These are phyloP conservation scores for Pseudomyrmex dendroicus DNA, from an alignment of 1,140 invertebrate genomes.

Conservation along the genomic window DNA sequence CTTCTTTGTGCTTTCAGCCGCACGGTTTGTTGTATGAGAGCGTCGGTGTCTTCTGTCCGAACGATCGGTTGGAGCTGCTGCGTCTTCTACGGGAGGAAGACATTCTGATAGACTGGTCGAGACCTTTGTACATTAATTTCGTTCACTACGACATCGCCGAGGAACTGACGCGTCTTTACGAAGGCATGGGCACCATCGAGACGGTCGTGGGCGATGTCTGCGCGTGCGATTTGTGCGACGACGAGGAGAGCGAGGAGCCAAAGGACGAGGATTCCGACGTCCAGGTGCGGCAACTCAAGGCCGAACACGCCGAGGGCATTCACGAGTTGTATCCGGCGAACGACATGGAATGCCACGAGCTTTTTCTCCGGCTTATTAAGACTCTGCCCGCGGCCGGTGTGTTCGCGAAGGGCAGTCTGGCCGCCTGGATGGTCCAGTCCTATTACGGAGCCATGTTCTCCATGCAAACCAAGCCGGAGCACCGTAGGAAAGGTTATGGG, in stretches of 20 bases:
- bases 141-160: slow-evolving; percentile 91
- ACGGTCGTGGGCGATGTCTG: slow-evolving; percentile 92
- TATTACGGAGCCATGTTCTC: slow-evolving; percentile 96
- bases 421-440: slow-evolving; percentile 94
- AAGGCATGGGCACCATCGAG: slow-evolving; percentile 88
- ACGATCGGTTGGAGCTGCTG: slow-evolving; percentile 89
- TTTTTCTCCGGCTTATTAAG: slow-evolving; percentile 91
- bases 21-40: slow-evolving; percentile 92
- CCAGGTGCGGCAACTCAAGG: slow-evolving; percentile 87
- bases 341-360: slow-evolving; percentile 92
- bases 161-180: slow-evolving; percentile 89
- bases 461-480: slow-evolving; percentile 94
- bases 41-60: slow-evolving; percentile 93
- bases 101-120: slow-evolving; percentile 90
- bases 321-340: slow-evolving; percentile 94
- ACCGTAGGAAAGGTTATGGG: slow-evolving; percentile 90
- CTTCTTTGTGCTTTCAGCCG: slow-evolving; percentile 86
- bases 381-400: slow-evolving; percentile 91
- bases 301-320: slow-evolving; percentile 91
- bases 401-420: slow-evolving; percentile 88
- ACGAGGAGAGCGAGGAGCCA: slow-evolving; percentile 58
- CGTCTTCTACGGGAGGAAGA: slow-evolving; percentile 90
- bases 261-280: slow-evolving; percentile 69
- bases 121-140: slow-evolving; percentile 93
- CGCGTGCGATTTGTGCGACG: slow-evolving; percentile 86